These are phyloP conservation scores for Seriola dumerili DNA, from an alignment of 2,113 vertebrate genomes.

Conservation along the genomic window DNA sequence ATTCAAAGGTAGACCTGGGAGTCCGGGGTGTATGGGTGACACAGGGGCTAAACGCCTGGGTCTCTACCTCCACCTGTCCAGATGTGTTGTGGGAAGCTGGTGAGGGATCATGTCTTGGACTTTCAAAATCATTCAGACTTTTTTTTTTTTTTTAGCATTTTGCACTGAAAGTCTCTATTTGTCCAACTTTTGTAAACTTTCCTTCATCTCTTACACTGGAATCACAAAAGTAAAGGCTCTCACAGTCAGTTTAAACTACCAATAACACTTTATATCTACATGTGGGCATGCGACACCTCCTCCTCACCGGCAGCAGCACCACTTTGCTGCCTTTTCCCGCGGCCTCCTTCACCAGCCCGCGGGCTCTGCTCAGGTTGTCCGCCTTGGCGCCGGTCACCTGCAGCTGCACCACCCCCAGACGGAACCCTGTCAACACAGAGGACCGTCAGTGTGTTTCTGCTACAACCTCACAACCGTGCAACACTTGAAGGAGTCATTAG, in stretches of 20 bases:
- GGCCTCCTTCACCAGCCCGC: conserved; percentile 89
- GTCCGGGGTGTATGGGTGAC: too few species aligned
- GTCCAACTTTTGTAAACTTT: too few species aligned
- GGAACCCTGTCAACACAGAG: conserved; percentile 86
- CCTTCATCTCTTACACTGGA: too few species aligned
- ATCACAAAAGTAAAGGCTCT: too few species aligned
- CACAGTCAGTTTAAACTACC: too few species aligned
- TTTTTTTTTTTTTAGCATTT: background rate
- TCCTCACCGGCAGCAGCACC: conserved; percentile 92
- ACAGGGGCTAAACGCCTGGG: background rate
- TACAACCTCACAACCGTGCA: background rate
- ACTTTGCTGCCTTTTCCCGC: conserved; percentile 89
- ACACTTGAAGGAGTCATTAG: background rate
- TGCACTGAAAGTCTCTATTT: too few species aligned
- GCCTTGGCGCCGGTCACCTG: conserved; percentile 89
- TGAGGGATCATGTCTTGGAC: background rate
- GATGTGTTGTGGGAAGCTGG: background rate
- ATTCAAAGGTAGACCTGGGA: too few species aligned
- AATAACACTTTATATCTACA: too few species aligned
- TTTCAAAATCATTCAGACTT: background rate
- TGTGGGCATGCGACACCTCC: background rate
- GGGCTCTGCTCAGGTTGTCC: conserved; percentile 89
- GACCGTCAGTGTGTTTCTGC: background rate
- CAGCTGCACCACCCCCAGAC: conserved; percentile 93
- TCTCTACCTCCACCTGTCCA: background rate